Conservation (phyloP, 2,888 invertebrate genomes). For the Arrhopalites spinosus region DNA sequence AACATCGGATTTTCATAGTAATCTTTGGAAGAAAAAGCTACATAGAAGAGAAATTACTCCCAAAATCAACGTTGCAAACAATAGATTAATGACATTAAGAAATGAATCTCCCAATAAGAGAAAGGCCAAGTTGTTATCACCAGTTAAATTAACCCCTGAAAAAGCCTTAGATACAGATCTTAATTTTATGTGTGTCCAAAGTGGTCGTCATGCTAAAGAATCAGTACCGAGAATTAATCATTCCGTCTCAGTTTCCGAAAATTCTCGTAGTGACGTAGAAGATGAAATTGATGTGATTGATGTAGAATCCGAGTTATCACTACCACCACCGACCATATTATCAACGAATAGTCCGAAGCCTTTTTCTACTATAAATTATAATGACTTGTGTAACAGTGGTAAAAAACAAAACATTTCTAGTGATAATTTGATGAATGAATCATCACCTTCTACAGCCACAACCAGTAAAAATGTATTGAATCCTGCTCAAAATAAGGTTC, state of each 20-base stretch:
- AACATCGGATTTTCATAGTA: too few species aligned
- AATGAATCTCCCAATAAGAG: not conserved
- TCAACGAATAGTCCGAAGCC: too few species aligned
- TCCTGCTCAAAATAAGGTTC: not conserved
- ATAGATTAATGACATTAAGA: not conserved
- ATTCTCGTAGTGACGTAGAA: not conserved
- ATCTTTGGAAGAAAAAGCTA: not conserved
- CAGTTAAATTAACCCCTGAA: slow-evolving; percentile 23
- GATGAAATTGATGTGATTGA: not conserved
- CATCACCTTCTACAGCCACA: not conserved
- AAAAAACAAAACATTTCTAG: not conserved
- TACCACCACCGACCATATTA: too few species aligned
- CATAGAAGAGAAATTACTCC: not conserved
- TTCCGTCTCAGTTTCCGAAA: not conserved
- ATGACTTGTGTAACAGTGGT: not conserved
- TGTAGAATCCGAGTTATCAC: not conserved
- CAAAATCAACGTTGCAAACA: not conserved
- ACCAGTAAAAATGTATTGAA: not conserved
- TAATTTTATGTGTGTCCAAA: not conserved
- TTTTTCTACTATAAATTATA: not conserved
- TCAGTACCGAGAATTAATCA: not conserved
- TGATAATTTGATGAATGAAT: not conserved
- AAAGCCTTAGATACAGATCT: slow-evolving; percentile 5
- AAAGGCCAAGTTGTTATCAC: slow-evolving; percentile 26
- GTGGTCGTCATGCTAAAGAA: not conserved